Conservation (phyloP, 1,140 invertebrate species). For the Drosophila sproati region DNA sequence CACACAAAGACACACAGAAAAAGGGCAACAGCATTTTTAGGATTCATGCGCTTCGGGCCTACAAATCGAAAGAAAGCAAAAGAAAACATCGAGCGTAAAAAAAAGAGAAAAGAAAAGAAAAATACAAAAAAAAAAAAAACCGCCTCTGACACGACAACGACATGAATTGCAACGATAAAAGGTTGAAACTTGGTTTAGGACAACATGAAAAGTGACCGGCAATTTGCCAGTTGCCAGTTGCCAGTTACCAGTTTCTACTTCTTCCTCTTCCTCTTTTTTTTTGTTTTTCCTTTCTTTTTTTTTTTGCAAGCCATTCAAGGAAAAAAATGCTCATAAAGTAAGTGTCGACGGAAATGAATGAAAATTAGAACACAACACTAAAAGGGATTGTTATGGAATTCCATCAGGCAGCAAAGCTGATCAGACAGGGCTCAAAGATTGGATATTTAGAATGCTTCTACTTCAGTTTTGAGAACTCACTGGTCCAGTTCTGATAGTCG, state of each 20-base stretch:
- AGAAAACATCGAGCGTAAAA: constrained; percentile 44
- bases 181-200: constrained; percentile 39
- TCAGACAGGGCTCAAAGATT: too few species aligned
- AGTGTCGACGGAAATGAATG: background rate
- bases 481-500: constrained; percentile 36
- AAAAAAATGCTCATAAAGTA: constrained; percentile 6
- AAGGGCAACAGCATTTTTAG: constrained; percentile 66
- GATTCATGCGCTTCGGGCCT: constrained; percentile 67
- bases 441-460: constrained; percentile 30
- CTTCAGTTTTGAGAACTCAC: constrained; percentile 15
- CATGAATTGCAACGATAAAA: constrained; percentile 52
- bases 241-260: constrained; percentile 15
- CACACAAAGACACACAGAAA: constrained; percentile 28
- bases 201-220: constrained; percentile 73
- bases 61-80: constrained; percentile 47
- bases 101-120: constrained; percentile 10
- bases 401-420: background rate
- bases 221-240: constrained; percentile 63
- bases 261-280: too few species aligned
- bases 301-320: background rate
- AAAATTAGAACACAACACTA: too few species aligned
- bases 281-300: background rate
- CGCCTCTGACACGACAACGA: constrained; percentile 52
- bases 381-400: background rate
- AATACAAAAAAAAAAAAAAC: constrained; percentile 16